These are phyloP conservation scores for Natrix natrix DNA, from an alignment of 2,797 vertebrate genomes.

Conservation along the genomic window DNA sequence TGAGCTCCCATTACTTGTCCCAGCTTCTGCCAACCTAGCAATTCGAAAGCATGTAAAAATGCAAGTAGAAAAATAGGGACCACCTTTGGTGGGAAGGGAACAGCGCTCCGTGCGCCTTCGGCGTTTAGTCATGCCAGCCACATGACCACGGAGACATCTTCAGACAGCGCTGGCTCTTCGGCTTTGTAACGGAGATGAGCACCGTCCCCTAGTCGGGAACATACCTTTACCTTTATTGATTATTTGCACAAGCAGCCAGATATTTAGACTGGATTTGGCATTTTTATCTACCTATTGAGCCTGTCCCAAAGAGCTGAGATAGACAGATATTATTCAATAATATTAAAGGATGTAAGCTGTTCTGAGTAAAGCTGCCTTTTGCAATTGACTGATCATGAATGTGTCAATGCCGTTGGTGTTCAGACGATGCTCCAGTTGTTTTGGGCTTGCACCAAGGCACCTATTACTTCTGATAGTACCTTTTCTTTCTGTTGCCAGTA, in stretches of 20 bases:
- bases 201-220: too few species aligned
- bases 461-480: neutral
- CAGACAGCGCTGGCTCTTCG: too few species aligned
- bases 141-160: too few species aligned
- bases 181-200: too few species aligned
- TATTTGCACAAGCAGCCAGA: neutral
- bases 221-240: neutral
- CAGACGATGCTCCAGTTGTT: neutral
- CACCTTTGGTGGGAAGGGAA: too few species aligned
- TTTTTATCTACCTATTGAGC: neutral
- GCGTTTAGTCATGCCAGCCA: too few species aligned
- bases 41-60: too few species aligned
- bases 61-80: too few species aligned
- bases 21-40: too few species aligned
- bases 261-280: neutral
- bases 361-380: neutral
- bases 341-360: neutral
- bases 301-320: neutral
- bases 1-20: too few species aligned
- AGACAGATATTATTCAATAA: neutral
- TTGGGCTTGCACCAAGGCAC: neutral
- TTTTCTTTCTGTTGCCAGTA: neutral
- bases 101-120: too few species aligned
- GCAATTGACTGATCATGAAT: neutral
- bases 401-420: neutral